Percentiles rank a stretch among this genome's conserved stretches.
Conservation (phyloP, 2,797 vertebrate genomes). For the Cryptoprocta ferox region DNA sequence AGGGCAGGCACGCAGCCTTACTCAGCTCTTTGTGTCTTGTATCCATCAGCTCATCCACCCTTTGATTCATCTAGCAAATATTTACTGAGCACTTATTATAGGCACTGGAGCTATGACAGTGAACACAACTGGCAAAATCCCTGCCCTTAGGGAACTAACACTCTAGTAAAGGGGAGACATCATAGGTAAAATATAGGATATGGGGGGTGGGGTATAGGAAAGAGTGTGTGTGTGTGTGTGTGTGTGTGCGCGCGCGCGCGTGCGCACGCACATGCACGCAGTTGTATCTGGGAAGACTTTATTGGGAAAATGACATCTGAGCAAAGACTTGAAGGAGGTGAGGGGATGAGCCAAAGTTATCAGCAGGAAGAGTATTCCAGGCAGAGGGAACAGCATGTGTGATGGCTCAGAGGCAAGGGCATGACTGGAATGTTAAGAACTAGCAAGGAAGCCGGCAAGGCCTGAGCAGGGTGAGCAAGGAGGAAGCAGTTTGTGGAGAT, state of each 20-base stretch:
- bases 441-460: background rate
- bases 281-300: background rate
- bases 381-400: background rate
- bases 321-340: background rate
- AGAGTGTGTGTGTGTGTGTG: background rate
- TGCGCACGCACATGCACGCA: too few species aligned
- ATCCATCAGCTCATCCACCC: background rate
- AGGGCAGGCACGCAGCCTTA: background rate
- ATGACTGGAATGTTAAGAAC: background rate
- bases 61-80: background rate
- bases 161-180: background rate
- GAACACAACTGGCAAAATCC: background rate
- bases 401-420: background rate
- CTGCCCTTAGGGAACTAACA: background rate
- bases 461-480: too few species aligned
- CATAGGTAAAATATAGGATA: background rate
- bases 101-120: background rate
- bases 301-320: background rate
- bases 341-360: background rate
- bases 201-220: fast-evolving
- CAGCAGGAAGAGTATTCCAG: background rate
- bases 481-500: background rate
- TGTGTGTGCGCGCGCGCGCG: background rate
- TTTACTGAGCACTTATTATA: background rate
- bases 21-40: background rate